Percentiles rank a stretch among this genome's conserved stretches.
Evolutionary conservation across 2,113 vertebrate species (phyloP).

Genomic region (Pachypanchax playfairii): DNA sequence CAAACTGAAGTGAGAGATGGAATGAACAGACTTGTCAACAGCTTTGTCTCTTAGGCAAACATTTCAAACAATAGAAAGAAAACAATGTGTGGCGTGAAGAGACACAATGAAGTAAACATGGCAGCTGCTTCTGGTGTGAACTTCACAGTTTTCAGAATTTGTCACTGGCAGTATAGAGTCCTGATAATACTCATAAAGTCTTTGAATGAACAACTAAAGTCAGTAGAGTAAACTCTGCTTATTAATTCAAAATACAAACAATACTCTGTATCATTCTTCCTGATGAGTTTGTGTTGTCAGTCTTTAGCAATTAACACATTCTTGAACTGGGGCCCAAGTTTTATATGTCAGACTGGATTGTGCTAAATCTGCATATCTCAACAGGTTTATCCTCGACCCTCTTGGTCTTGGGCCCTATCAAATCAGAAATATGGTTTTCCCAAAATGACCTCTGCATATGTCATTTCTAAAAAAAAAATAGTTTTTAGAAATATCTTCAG

Average conservation of each 20-base stretch:
- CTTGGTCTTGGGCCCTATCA: too few relatives aligned
- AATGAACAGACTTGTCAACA: slow-evolving; percentile 51
- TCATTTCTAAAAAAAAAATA: too few relatives aligned
- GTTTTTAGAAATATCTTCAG: too few relatives aligned
- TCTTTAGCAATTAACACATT: too few relatives aligned
- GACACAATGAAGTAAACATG: slow-evolving; percentile 72
- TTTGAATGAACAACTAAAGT: slow-evolving; percentile 65
- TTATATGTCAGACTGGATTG: too few relatives aligned
- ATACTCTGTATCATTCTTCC: slow-evolving; percentile 10
- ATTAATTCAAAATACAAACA: slow-evolving; percentile 60
- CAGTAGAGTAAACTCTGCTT: slow-evolving; percentile 56
- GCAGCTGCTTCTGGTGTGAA: slow-evolving; percentile 66
- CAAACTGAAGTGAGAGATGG: slow-evolving; percentile 57
- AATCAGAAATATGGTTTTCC: too few relatives aligned
- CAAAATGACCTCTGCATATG: too few relatives aligned
- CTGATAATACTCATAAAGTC: slow-evolving; percentile 61
- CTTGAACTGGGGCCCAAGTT: too few relatives aligned
- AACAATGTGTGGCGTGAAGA: slow-evolving; percentile 44
- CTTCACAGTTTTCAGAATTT: slow-evolving; percentile 66
- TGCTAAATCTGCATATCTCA: too few relatives aligned
- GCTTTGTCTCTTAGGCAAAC: slow-evolving; percentile 62
- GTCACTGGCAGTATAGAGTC: slow-evolving; percentile 66
- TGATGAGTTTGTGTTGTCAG: neutral
- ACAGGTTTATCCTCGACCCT: too few relatives aligned
- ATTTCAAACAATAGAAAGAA: slow-evolving; percentile 57